Conservation (phyloP, 2,113 vertebrate genomes). For the mouse (Mus musculus) region GRCm39 chr5:119809001-119809500, state of each 20-base stretch:
- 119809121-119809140: slow-evolving; percentile 79
- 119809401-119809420: slow-evolving; percentile 63
- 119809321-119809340: slow-evolving; percentile 71
- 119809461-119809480: slow-evolving; percentile 73
- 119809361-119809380: slow-evolving; percentile 67
- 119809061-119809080: slow-evolving; percentile 94
- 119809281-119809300: slow-evolving; percentile 68
- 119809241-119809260: slow-evolving; percentile 61
- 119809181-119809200: slow-evolving; percentile 23
- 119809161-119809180: neutral
- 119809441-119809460: slow-evolving; percentile 83
- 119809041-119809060: slow-evolving; percentile 95
- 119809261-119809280: slow-evolving; percentile 64
- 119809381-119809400: slow-evolving; percentile 81
- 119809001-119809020: slow-evolving; percentile 99
- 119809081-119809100: slow-evolving; percentile 96
- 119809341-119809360: slow-evolving; percentile 63
- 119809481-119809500: slow-evolving; percentile 55
- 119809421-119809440: slow-evolving; percentile 83
- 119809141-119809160: neutral
- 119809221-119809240: neutral
- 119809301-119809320: slow-evolving; percentile 75
- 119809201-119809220: neutral
- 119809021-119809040: slow-evolving; percentile 96
- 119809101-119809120: slow-evolving; percentile 90